Evolutionary conservation across 1,140 invertebrate species (phyloP), one percentile per base, ranked within the genome.

Genomic region (Cyclina sinensis): DNA sequence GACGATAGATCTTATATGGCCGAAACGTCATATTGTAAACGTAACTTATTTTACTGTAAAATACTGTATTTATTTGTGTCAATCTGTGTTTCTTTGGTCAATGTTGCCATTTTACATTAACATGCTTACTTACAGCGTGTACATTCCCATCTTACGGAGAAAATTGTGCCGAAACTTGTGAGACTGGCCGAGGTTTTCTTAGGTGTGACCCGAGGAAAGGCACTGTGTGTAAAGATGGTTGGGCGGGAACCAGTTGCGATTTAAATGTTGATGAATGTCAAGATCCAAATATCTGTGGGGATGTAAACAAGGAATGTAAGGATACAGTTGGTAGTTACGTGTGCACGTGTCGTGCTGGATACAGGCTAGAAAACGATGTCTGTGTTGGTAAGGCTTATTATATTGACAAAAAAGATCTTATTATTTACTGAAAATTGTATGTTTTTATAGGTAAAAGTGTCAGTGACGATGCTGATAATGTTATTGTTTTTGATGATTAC

Each of bases 191-290:
- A 51, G 59, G 46, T 24, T 27, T 48, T 21, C 11, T 24, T n/a
- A 21, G 37, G 14, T 81, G 79, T 81, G 54, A 81, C 54, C 43
- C 35, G 7, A 48, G 62, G 7, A 24, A 39, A n/a, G 79, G 79
- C 24, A 59, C 54, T 12, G n/a, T 81, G 12, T 81, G 79, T 30
- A 59, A 57, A 30, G 18, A 14, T 16, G 83, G 83, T 3, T 85
- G 70, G 68, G n/a, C 43, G 51, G 83, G 83, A 24, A n/a, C 21
- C 21, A 37, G 27, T 7, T 85, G 83, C 48, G 27, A 46, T 2
- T 46, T 24, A 57, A 70, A 85, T 37, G 59, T 85, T 7, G 30
- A 85, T 35, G 83, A 85, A 54, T 85, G 83, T 57, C 48, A 24
- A 14, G 16, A 3, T 76, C 32, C 79, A 21, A 81, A 39, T 30